phyloP scores from a whole-genome alignment of 2,113 vertebrate species.

The Neotoma lepida region DNA sequence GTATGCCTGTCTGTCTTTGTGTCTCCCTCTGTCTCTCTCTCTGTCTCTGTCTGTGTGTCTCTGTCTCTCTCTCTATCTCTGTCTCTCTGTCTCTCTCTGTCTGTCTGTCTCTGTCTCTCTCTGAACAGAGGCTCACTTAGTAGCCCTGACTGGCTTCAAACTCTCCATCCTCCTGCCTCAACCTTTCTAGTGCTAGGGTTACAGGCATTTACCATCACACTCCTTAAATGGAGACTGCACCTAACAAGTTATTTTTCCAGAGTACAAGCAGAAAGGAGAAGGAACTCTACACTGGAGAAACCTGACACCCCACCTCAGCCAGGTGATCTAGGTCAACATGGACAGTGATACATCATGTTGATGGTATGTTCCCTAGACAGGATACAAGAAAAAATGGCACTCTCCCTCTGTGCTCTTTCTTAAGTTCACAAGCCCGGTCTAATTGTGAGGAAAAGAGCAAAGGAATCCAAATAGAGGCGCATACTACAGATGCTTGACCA shows the following conservation, averaged over 20 bases:
- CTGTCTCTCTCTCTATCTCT: no score
- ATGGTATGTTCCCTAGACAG: background rate
- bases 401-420: conserved; percentile 8
- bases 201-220: background rate
- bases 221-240: background rate
- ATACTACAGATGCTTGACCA: background rate
- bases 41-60: background rate
- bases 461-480: background rate
- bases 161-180: background rate
- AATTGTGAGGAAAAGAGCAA: conserved; percentile 23
- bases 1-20: background rate
- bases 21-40: background rate
- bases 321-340: background rate
- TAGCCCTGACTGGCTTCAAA: background rate
- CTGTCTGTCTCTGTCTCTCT: background rate
- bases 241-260: conserved; percentile 26
- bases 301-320: background rate
- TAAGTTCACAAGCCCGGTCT: background rate
- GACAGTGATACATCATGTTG: background rate
- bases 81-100: background rate
- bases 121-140: background rate
- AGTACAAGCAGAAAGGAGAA: background rate
- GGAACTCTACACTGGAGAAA: background rate
- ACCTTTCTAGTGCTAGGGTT: background rate
- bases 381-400: background rate